Percentiles rank a stretch among this genome's conserved stretches.
These are phyloP conservation scores for Cheilosia scutellata DNA, from an alignment of 2,888 invertebrate species.

Conservation along the genomic window DNA sequence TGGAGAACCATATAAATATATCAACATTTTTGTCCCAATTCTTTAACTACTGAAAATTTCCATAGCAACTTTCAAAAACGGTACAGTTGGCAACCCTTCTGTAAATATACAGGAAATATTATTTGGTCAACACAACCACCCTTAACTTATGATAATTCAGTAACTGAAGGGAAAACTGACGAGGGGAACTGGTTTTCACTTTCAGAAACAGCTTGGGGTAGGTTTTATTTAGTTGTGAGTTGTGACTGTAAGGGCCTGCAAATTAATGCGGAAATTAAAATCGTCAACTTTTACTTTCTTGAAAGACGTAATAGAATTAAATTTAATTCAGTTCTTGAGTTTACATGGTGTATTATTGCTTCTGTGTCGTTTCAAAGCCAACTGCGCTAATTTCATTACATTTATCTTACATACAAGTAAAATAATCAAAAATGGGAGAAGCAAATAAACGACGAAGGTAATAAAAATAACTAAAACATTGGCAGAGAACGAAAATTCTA, in stretches of 20 bases:
- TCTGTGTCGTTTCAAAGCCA: background rate
- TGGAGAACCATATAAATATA: too few species aligned
- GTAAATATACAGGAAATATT: too few species aligned
- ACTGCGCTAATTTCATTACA: constrained; percentile 2
- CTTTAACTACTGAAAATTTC: too few species aligned
- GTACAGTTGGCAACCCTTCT: too few species aligned
- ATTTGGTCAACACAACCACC: background rate
- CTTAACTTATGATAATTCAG: background rate
- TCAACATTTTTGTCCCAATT: too few species aligned
- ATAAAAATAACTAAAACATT: background rate
- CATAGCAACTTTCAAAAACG: too few species aligned
- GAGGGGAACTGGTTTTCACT: background rate
- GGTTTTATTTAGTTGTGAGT: background rate
- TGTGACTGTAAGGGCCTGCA: background rate
- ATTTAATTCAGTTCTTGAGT: background rate
- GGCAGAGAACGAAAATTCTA: background rate
- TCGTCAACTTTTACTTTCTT: background rate
- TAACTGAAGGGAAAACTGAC: background rate
- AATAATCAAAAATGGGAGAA: constrained; percentile 6
- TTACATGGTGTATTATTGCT: background rate
- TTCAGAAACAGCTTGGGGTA: background rate
- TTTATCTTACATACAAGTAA: constrained; percentile 8
- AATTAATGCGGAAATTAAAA: background rate
- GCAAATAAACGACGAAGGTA: background rate
- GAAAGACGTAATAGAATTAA: background rate